Evolutionary conservation across 2,113 vertebrate genomes (phyloP), one percentile per base, ranked within the genome.

Genomic region (Telmatochromis sp.): DNA sequence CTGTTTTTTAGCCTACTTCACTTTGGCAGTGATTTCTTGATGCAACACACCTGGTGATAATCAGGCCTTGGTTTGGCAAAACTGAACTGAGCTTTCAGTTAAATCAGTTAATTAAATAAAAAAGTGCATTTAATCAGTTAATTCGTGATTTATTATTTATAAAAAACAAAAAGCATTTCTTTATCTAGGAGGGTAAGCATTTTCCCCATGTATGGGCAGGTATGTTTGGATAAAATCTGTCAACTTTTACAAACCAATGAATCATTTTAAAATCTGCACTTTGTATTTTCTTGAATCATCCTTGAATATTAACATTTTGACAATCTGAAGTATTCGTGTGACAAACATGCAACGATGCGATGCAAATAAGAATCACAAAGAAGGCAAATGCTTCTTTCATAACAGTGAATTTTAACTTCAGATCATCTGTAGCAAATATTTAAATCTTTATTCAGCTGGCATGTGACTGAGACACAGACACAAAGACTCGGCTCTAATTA

Each of bases 331-430:
- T 9, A 60, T 60, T 60, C 1, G 3, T 60, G 26, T 60, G 26
- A 60, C 57, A 60, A 60, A 60, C 57, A 0, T 15, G 57, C 5
- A 58, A 58, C 28, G 3, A 58, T 17, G 26, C 13, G 0, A 0
- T 28, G 4, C 57, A 60, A 60, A 60, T 60, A 60, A 60, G 57
- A 60, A 31, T 6, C 26, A 31, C 57, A 31, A 60, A 31, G 55
- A 6, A 4, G 57, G 26, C 14, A 58, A 58, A 31, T 60, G 0
- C 57, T 60, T 31, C 14, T 60, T 60, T 60, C 26, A 4, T 26
- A 31, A 60, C 14, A 31, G 57, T 60, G 57, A 60, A 60, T 60
- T 31, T 58, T 60, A 60, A 31, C 26, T 60, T 60, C 57, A 60
- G 57, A 31, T 31, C 26, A 31, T 60, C 57, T 60, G 57, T 60